These are phyloP conservation scores for Diarsia brunnea DNA, from an alignment of 2,888 invertebrate species.

Conservation along the genomic window DNA sequence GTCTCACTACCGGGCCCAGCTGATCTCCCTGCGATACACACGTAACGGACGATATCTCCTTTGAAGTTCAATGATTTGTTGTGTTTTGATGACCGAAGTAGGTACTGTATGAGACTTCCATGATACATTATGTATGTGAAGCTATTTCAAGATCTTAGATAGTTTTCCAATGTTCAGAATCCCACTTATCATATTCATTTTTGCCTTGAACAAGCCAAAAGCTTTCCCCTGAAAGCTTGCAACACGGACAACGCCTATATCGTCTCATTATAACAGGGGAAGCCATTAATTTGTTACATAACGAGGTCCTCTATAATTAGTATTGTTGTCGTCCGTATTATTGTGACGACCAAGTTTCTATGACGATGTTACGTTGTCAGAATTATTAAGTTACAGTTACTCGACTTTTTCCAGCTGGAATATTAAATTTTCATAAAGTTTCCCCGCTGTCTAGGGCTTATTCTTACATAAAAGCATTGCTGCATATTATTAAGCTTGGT, in stretches of 20 bases:
- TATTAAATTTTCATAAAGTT: slow-evolving; percentile 86
- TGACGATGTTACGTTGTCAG: slow-evolving; percentile 50
- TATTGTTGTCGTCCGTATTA: slow-evolving; percentile 34
- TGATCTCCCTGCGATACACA: slow-evolving; percentile 73
- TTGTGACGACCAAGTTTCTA: slow-evolving; percentile 38
- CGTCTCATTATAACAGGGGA: slow-evolving; percentile 4
- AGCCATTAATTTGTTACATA: slow-evolving; percentile 35
- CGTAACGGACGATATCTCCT: slow-evolving; percentile 71
- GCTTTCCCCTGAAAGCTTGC: slow-evolving; percentile 2
- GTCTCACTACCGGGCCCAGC: slow-evolving; percentile 61
- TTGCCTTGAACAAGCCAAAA: not conserved
- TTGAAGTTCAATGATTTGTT: slow-evolving; percentile 57
- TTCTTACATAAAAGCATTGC: slow-evolving; percentile 79
- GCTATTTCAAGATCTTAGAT: not conserved
- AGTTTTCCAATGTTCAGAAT: not conserved
- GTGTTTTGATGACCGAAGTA: slow-evolving; percentile 39
- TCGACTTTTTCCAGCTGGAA: slow-evolving; percentile 73
- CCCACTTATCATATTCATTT: not conserved
- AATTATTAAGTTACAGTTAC: slow-evolving; percentile 71
- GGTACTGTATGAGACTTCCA: not conserved
- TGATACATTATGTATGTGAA: not conserved
- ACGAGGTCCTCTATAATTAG: slow-evolving; percentile 9
- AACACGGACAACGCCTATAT: not conserved
- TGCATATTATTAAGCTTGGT: slow-evolving; percentile 81
- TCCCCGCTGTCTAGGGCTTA: slow-evolving; percentile 78